These are phyloP conservation scores for Asbolus verrucosus DNA, from an alignment of 1,140 invertebrate species.

Conservation along the genomic window DNA sequence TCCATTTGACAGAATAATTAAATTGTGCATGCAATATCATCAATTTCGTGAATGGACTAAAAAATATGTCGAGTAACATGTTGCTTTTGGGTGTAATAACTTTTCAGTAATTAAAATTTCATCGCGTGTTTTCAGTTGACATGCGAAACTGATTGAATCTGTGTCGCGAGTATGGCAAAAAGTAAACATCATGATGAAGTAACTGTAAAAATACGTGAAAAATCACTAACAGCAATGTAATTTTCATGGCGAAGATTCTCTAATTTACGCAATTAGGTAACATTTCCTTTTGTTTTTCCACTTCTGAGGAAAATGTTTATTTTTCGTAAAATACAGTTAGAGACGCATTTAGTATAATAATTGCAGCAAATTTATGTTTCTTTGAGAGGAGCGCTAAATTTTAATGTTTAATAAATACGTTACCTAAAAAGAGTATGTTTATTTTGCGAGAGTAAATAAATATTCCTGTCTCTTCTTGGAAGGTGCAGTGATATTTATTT, in stretches of 20 bases:
- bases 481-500: constrained; percentile 25
- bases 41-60: neutral
- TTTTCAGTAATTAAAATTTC: constrained; percentile 11
- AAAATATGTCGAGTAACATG: neutral
- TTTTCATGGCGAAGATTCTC: no score
- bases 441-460: constrained; percentile 27
- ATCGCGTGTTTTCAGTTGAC: constrained; percentile 5
- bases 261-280: neutral
- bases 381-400: constrained; percentile 9
- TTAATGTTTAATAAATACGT: constrained; percentile 32
- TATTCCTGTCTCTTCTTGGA: constrained; percentile 22
- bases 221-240: no score
- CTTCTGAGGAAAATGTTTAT: constrained; percentile 15
- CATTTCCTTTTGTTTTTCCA: neutral
- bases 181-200: constrained; percentile 2
- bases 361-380: constrained; percentile 24
- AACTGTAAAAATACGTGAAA: neutral
- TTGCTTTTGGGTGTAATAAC: neutral
- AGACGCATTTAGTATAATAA: constrained; percentile 23
- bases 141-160: constrained; percentile 1
- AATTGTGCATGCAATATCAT: neutral
- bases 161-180: neutral
- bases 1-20: neutral
- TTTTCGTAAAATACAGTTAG: constrained; percentile 10
- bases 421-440: constrained; percentile 22